Percentiles rank a stretch among this genome's conserved stretches.
Conservation (phyloP, 2,888 invertebrate species). For the Pollenia labialis region DNA sequence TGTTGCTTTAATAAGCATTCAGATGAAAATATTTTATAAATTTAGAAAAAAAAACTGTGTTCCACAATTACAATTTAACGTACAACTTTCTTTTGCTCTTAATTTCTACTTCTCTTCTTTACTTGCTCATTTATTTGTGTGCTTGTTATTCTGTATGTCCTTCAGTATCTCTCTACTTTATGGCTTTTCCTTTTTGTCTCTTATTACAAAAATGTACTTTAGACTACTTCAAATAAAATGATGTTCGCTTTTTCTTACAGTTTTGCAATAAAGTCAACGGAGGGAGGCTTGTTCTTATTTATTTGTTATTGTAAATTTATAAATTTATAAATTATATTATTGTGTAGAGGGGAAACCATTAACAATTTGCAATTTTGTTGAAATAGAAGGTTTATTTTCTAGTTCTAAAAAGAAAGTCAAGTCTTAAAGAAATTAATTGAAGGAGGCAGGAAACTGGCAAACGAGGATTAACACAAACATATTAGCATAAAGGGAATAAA, state of each 20-base stretch:
- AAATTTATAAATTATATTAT: constrained; percentile 49
- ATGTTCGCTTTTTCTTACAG: background rate
- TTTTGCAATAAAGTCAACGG: background rate
- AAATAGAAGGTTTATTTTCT: constrained; percentile 14
- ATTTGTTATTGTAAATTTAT: constrained; percentile 53
- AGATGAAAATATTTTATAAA: constrained; percentile 8
- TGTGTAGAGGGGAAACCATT: background rate
- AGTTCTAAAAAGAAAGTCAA: background rate
- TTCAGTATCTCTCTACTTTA: background rate
- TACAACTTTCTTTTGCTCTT: background rate
- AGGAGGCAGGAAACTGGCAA: background rate
- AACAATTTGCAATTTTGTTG: constrained; percentile 17
- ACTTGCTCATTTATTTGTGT: constrained; percentile 27
- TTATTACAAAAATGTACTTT: background rate
- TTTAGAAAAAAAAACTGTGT: too few relatives aligned
- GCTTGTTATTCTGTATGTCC: background rate
- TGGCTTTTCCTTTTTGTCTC: background rate
- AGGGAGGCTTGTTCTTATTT: background rate
- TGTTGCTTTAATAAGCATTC: constrained; percentile 45
- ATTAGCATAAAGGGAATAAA: too few relatives aligned
- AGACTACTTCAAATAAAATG: constrained; percentile 15
- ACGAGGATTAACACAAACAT: too few relatives aligned
- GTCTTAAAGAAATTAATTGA: background rate
- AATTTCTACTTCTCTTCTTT: constrained; percentile 26
- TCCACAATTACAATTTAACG: background rate